Conservation (phyloP, 2,113 vertebrate species). For the Sardina pilchardus region DNA sequence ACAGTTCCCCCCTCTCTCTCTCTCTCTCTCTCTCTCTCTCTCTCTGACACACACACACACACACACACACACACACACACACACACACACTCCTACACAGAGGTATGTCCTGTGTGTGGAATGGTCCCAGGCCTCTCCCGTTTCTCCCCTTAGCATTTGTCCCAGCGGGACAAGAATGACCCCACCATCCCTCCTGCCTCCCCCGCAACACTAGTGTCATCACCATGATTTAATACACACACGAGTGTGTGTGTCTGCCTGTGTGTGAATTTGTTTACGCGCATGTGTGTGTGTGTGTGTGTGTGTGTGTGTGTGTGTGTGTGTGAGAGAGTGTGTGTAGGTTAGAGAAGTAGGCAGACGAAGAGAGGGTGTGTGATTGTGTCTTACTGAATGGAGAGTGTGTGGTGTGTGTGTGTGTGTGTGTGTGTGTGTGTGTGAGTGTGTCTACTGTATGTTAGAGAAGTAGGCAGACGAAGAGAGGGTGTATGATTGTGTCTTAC, state of each 20-base stretch:
- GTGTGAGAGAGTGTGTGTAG: not conserved
- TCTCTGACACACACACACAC: too few relatives aligned
- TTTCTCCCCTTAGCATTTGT: constrained; percentile 23
- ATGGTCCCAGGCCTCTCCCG: constrained; percentile 25
- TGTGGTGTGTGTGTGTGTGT: not conserved
- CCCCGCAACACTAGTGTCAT: not conserved
- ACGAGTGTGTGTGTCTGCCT: not conserved
- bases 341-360: not conserved
- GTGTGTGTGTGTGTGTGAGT: too few relatives aligned
- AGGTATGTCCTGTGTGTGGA: not conserved
- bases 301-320: too few relatives aligned
- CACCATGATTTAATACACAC: not conserved
- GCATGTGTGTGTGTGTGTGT: not conserved
- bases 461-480: not conserved
- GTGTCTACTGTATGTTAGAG: too few relatives aligned
- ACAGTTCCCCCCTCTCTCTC: too few relatives aligned
- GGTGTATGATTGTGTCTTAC: not conserved
- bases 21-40: too few relatives aligned
- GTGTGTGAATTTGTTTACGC: too few relatives aligned
- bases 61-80: constrained; percentile 15
- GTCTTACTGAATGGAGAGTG: not conserved
- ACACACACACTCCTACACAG: constrained; percentile 20
- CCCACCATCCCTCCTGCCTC: not conserved
- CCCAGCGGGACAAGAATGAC: constrained; percentile 1
- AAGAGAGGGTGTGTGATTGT: too few relatives aligned